These are phyloP conservation scores for Microplitis mediator DNA, from an alignment of 1,140 invertebrate species.

Conservation along the genomic window DNA sequence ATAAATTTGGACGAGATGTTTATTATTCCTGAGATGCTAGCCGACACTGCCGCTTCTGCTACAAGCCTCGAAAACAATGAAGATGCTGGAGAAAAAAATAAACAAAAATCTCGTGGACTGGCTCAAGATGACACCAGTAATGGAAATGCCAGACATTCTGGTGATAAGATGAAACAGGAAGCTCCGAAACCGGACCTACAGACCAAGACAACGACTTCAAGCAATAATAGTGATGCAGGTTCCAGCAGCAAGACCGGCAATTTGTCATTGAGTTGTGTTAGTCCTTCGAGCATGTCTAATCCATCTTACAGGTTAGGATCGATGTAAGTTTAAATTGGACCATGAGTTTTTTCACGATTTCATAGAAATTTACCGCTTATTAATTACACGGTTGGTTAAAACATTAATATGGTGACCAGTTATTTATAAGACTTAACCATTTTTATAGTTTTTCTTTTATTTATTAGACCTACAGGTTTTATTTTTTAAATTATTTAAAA, in stretches of 20 bases:
- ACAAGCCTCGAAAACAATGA: background rate
- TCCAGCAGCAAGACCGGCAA: slow-evolving; percentile 35
- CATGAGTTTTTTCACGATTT: slow-evolving; percentile 26
- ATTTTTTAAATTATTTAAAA: background rate
- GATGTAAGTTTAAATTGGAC: slow-evolving; percentile 52
- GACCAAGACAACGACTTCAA: background rate
- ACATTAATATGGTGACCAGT: background rate
- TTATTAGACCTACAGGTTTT: background rate
- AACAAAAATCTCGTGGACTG: background rate
- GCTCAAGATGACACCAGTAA: background rate
- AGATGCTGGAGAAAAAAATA: background rate
- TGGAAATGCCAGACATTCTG: background rate
- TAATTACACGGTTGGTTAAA: background rate
- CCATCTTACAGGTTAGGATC: slow-evolving; percentile 55
- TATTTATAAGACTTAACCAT: background rate
- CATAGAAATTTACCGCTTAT: background rate
- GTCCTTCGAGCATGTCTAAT: slow-evolving; percentile 38
- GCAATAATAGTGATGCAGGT: background rate
- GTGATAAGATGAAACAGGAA: background rate
- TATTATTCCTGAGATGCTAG: slow-evolving; percentile 39
- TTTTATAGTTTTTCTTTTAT: background rate
- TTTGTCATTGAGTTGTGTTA: slow-evolving; percentile 54
- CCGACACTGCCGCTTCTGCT: background rate
- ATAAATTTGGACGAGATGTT: slow-evolving; percentile 47
- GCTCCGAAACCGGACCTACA: background rate